A percentile compares a stretch with the other conserved stretches of the same genome.
Evolutionary conservation across 30 jellyfish, hydroid and myxozoan species (phyloP).

Genomic region (Aurelia sp.): DNA sequence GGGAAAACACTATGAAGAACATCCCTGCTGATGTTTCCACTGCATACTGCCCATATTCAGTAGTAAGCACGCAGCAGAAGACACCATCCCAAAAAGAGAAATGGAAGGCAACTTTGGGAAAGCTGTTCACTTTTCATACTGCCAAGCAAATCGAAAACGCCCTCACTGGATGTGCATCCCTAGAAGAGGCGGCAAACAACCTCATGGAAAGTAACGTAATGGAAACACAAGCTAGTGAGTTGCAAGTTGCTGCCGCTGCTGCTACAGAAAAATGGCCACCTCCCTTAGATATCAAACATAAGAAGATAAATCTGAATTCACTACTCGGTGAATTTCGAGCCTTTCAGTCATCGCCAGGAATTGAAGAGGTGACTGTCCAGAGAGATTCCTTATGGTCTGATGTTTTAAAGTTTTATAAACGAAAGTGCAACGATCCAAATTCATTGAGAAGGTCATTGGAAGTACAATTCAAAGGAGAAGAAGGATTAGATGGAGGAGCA

Average conservation of each 20-base stretch:
- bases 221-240: slow-evolving; percentile 13
- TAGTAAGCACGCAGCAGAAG: too few species aligned
- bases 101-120: slow-evolving; percentile 3
- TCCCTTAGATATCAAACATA: neutral
- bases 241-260: slow-evolving; percentile 6
- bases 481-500: too few species aligned
- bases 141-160: slow-evolving; percentile 15
- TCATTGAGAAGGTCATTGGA: slow-evolving; percentile 10
- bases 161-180: slow-evolving; percentile 25
- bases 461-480: slow-evolving; percentile 26
- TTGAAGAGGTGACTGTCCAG: slow-evolving; percentile 26
- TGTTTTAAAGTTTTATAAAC: slow-evolving; percentile 28
- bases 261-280: neutral
- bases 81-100: neutral
- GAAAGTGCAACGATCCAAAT: slow-evolving; percentile 25
- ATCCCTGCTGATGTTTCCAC: neutral
- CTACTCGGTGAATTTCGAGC: slow-evolving; percentile 31
- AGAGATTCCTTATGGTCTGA: slow-evolving; percentile 35
- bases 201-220: neutral
- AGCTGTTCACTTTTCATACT: slow-evolving; percentile 26
- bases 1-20: neutral
- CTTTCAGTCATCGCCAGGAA: slow-evolving; percentile 15
- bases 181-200: slow-evolving; percentile 31
- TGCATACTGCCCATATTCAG: neutral
- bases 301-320: neutral